Evolutionary conservation across 2,888 invertebrate genomes (phyloP).

Genomic region (Himalopsyche tibetana): DNA sequence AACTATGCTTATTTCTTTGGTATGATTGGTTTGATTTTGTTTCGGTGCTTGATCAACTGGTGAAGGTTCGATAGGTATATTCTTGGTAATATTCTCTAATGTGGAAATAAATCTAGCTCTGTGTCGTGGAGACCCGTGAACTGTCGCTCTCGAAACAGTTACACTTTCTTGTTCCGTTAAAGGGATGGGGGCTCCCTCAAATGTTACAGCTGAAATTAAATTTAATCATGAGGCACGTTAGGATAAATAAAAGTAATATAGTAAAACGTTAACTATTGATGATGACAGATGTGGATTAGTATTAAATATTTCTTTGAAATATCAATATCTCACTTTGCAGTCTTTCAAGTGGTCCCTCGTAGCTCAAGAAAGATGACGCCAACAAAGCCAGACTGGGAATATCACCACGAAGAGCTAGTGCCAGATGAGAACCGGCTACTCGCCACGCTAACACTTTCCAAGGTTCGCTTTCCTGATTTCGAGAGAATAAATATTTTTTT

Average conservation of each 20-base stretch:
- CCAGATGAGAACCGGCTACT: constrained; percentile 60
- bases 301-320: neutral
- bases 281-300: neutral
- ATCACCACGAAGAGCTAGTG: constrained; percentile 62
- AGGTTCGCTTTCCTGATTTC: constrained; percentile 61
- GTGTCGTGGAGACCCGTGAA: constrained; percentile 64
- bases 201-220: constrained; percentile 76
- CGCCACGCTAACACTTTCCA: constrained; percentile 63
- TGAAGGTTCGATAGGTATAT: constrained; percentile 6
- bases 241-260: no score
- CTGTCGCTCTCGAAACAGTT: constrained; percentile 59
- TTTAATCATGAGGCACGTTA: neutral
- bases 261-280: neutral
- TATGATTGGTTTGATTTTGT: constrained; percentile 48
- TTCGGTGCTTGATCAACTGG: constrained; percentile 34
- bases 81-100: constrained; percentile 60
- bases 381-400: constrained; percentile 60
- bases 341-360: constrained; percentile 60
- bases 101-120: constrained; percentile 61
- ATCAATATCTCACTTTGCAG: constrained; percentile 59
- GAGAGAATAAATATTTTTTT: neutral
- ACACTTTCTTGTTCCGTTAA: constrained; percentile 61
- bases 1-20: constrained; percentile 38
- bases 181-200: constrained; percentile 78
- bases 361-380: constrained; percentile 60